phyloP scores from a whole-genome alignment of 2,888 invertebrate genomes.

The Melikaiella ostensackeni region DNA sequence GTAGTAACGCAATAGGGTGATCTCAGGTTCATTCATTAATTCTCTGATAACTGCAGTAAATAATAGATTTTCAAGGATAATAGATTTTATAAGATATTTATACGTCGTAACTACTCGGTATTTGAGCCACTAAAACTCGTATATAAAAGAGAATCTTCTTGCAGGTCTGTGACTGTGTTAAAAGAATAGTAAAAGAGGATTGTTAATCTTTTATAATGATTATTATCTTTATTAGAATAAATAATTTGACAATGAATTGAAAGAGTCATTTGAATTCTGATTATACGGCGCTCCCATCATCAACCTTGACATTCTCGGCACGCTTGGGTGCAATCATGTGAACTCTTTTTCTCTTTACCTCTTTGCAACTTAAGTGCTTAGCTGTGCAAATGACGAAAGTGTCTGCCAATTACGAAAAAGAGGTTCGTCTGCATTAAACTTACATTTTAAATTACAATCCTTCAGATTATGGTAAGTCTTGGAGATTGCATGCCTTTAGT shows the following conservation, averaged over 20 bases:
- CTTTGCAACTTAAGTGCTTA: constrained; percentile 7
- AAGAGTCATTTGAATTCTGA: constrained; percentile 25
- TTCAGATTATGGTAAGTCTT: not conserved
- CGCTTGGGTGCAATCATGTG: constrained; percentile 38
- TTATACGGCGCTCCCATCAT: constrained; percentile 32
- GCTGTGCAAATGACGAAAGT: constrained; percentile 13
- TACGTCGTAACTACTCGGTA: not conserved
- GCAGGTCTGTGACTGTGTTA: too few species aligned
- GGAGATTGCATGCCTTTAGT: not conserved
- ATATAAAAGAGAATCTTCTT: too few species aligned
- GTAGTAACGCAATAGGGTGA: constrained; percentile 4
- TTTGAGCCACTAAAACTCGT: not conserved
- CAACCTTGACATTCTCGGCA: constrained; percentile 36
- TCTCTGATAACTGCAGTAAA: constrained; percentile 5
- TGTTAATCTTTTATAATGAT: not conserved
- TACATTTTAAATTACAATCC: constrained; percentile 8
- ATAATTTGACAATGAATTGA: constrained; percentile 7
- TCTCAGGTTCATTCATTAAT: constrained; percentile 24
- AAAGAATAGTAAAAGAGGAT: not conserved
- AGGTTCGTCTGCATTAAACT: not conserved
- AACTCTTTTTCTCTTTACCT: constrained; percentile 15
- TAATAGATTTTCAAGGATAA: not conserved
- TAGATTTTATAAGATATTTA: constrained; percentile 5
- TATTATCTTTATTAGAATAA: not conserved
- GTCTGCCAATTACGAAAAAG: not conserved